Evolutionary conservation across 2,113 vertebrate species (phyloP), one percentile per base, ranked within the genome.

Genomic region (Rallus limicola): DNA sequence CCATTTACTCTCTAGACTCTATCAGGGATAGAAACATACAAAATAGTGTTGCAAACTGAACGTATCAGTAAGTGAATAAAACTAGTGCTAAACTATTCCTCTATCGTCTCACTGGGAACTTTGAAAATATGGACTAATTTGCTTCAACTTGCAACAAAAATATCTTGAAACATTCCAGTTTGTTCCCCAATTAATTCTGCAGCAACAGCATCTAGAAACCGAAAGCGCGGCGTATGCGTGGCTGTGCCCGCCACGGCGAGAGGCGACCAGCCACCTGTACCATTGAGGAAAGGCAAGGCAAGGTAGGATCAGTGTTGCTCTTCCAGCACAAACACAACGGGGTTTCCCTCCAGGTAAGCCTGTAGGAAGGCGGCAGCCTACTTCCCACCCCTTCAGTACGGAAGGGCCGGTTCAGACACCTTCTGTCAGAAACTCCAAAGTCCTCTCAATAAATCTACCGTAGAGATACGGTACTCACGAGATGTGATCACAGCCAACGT

Each of bases 111-210:
- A 95, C 95, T 88, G 78, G 36, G 96, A 96, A 94, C 70, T 91
- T 83, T 81, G 84, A 96, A 98, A 97, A 97, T 93, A 97, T 78
- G 36, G 95, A 96, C 70, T 93, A 88, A 67, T 63, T 87, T 89
- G 86, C 91, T 84, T 90, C 85, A 92, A 91, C 94, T 95, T 92
- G 82, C 88, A 95, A 95, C 92, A 96, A 96, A 96, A 97, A 83
- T 87, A 97, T 91, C 84, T 71, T 89, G 62, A 97, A 96, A 97
- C 96, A 83, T 98, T 98, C 98, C 97, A 98, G 98, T 98, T 98
- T 97, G 95, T 97, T 96, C 92, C 94, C 97, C 72, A 33, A 46
- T 95, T 93, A 94, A 91, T 36, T 78, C 92, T 97, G 95, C 90
- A 96, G 92, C 84, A 97, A 92, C 48, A 92, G 89, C 78, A 89